Conservation (phyloP, 2,113 vertebrate genomes). For the Proterorhinus semilunaris region DNA sequence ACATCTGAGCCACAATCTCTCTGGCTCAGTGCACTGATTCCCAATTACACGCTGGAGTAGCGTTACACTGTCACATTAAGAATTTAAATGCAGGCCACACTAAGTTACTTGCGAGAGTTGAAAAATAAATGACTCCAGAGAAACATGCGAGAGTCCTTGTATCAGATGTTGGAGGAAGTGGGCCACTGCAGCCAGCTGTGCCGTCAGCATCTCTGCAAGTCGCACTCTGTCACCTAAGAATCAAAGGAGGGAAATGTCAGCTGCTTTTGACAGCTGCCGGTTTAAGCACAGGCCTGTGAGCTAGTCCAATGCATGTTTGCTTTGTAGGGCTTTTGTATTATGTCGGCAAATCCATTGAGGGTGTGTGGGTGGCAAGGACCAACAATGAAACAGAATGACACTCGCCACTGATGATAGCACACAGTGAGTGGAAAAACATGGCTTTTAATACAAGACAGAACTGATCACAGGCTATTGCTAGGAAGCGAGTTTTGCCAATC, state of each 20-base stretch:
- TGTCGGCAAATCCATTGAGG: neutral
- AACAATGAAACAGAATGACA: neutral
- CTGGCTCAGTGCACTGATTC: constrained; percentile 57
- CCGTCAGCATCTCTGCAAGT: constrained; percentile 15
- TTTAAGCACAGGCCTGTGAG: constrained; percentile 23
- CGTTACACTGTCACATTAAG: constrained; percentile 53
- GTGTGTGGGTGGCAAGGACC: neutral
- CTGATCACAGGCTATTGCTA: neutral
- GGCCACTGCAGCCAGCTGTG: constrained; percentile 53
- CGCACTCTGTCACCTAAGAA: neutral
- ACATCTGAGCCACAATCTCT: constrained; percentile 67
- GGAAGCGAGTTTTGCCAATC: neutral
- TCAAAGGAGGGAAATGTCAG: neutral
- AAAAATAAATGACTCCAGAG: constrained; percentile 63
- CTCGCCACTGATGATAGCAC: neutral
- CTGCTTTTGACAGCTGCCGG: constrained; percentile 24
- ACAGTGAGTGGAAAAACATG: neutral
- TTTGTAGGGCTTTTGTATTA: constrained; percentile 6
- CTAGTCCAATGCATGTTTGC: constrained; percentile 13
- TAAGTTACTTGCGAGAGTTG: constrained; percentile 39
- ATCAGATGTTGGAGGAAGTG: constrained; percentile 46
- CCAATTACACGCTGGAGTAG: constrained; percentile 75
- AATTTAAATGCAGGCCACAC: constrained; percentile 55
- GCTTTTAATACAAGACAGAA: neutral
- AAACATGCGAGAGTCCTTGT: constrained; percentile 36